phyloP scores from a whole-genome alignment of 2,888 invertebrate species.

The Hirtodrosophila cameraria region DNA sequence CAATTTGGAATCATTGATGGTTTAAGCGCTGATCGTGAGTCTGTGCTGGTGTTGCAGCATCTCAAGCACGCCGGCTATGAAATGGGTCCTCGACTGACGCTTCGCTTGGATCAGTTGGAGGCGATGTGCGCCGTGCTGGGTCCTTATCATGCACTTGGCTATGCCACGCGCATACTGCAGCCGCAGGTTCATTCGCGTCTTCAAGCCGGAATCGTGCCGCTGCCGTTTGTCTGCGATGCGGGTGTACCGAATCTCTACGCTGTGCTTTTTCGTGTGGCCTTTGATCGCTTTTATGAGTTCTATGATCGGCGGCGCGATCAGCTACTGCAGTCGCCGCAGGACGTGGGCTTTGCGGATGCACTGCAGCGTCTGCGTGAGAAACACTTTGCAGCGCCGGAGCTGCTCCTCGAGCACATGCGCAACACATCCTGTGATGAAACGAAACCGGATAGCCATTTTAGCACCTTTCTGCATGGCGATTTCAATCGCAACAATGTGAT shows the following conservation, averaged over 20 bases:
- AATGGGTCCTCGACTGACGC: slow-evolving; percentile 76
- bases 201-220: slow-evolving; percentile 62
- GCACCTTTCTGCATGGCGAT: slow-evolving; percentile 82
- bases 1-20: slow-evolving; percentile 79
- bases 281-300: slow-evolving; percentile 81
- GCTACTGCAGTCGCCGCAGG: slow-evolving; percentile 25
- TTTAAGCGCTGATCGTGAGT: slow-evolving; percentile 67
- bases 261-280: slow-evolving; percentile 74
- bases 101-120: slow-evolving; percentile 77
- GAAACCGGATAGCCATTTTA: slow-evolving; percentile 71
- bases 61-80: slow-evolving; percentile 75
- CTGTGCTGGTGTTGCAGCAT: slow-evolving; percentile 80
- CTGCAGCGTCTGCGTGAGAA: slow-evolving; percentile 66
- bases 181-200: slow-evolving; percentile 68
- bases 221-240: slow-evolving; percentile 70
- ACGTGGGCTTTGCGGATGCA: slow-evolving; percentile 38
- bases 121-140: slow-evolving; percentile 77
- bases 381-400: slow-evolving; percentile 72
- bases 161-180: slow-evolving; percentile 72
- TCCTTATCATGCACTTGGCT: slow-evolving; percentile 81
- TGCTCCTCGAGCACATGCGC: slow-evolving; percentile 77
- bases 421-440: slow-evolving; percentile 40
- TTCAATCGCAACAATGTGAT: slow-evolving; percentile 84
- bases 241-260: slow-evolving; percentile 70
- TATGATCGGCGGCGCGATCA: slow-evolving; percentile 66